phyloP scores from a whole-genome alignment of 2,888 invertebrate genomes.

The Entomobrya multifasciata region DNA sequence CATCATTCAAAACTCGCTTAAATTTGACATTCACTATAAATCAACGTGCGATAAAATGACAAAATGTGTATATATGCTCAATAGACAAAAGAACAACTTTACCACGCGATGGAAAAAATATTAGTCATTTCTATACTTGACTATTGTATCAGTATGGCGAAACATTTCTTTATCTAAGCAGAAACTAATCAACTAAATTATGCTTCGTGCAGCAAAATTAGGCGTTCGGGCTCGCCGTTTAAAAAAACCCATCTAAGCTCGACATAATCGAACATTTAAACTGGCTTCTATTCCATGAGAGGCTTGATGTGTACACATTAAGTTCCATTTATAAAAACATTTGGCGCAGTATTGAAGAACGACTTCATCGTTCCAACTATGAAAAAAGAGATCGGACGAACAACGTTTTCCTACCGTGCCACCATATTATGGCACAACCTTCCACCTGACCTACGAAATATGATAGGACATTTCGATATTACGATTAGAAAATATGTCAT shows the following conservation, averaged over 20 bases:
- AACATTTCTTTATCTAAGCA: too few relatives aligned
- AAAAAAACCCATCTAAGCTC: neutral
- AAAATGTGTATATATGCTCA: neutral
- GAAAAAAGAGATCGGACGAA: neutral
- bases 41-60: neutral
- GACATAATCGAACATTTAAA: conserved; percentile 27
- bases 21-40: neutral
- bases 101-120: neutral
- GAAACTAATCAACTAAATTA: neutral
- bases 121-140: neutral
- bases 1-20: neutral
- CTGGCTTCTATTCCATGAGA: neutral
- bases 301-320: conserved; percentile 30
- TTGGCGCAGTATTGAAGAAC: neutral
- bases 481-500: neutral
- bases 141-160: conserved; percentile 30
- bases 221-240: neutral
- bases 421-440: neutral
- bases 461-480: too few relatives aligned
- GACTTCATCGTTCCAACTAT: neutral
- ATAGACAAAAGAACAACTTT: neutral
- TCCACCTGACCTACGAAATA: neutral
- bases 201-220: neutral
- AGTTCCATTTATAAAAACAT: neutral
- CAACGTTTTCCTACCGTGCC: neutral